Conservation (phyloP, 1,140 invertebrate species). For the Ceratosolen fusciceps region DNA sequence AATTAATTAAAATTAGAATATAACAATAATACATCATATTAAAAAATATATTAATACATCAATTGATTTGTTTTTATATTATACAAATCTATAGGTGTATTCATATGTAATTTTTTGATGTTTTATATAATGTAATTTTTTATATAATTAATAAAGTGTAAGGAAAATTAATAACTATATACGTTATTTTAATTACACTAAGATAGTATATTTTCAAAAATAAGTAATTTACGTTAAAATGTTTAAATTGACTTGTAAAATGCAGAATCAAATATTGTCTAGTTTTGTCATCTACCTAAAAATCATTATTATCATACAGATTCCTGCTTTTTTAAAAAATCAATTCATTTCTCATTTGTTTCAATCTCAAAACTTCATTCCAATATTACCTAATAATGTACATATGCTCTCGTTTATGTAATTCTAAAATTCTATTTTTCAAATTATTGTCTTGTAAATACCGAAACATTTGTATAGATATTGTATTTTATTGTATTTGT, state of each 20-base stretch:
- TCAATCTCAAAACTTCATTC: constrained; percentile 62
- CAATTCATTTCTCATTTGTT: constrained; percentile 65
- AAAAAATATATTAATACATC: no score
- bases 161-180: no score
- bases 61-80: no score
- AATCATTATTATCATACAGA: constrained; percentile 56
- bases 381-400: constrained; percentile 60
- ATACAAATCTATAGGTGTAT: not conserved
- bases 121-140: no score
- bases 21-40: no score
- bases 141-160: not conserved
- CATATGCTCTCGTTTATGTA: constrained; percentile 57
- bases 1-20: not conserved
- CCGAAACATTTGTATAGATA: constrained; percentile 61
- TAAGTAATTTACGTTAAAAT: no score
- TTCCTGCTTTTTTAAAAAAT: constrained; percentile 60
- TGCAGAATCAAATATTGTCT: constrained; percentile 54
- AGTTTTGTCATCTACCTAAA: constrained; percentile 56
- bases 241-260: constrained; percentile 60
- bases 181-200: no score
- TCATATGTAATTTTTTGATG: no score
- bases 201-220: no score
- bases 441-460: constrained; percentile 63
- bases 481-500: no score
- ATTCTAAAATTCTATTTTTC: constrained; percentile 60